Conservation (phyloP, 2,888 invertebrate species). For the Rhagonycha lutea region DNA sequence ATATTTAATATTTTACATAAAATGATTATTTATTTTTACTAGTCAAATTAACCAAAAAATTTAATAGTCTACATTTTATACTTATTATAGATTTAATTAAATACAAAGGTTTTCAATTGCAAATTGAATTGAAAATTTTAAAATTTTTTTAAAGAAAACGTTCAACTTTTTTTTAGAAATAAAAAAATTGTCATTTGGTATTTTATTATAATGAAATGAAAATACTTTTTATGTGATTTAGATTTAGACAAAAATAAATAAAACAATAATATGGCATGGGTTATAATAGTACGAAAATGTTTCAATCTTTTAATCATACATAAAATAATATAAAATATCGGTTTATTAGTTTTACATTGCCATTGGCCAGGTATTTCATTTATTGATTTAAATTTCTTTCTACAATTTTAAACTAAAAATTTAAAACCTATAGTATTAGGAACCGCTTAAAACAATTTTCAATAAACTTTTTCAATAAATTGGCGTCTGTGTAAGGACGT, state of each 20-base stretch:
- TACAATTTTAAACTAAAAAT: background rate
- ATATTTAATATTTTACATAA: background rate
- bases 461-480: background rate
- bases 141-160: background rate
- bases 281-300: too few relatives aligned
- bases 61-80: background rate
- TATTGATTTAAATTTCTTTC: background rate
- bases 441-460: too few relatives aligned
- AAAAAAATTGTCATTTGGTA: background rate
- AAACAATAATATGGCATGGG: background rate
- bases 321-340: too few relatives aligned
- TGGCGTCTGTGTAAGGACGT: background rate
- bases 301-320: background rate
- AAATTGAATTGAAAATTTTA: background rate
- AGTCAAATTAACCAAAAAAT: background rate
- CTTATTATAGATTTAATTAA: too few relatives aligned
- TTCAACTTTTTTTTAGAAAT: background rate
- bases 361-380: too few relatives aligned
- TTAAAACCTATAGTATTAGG: too few relatives aligned
- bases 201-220: background rate
- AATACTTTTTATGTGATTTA: background rate
- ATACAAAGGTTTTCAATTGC: background rate
- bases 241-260: background rate
- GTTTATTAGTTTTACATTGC: too few relatives aligned
- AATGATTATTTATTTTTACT: background rate